A percentile compares a stretch with the other conserved stretches of the same genome.
These are phyloP conservation scores for Rostratula benghalensis DNA, from an alignment of 2,113 vertebrate species.

Conservation along the genomic window DNA sequence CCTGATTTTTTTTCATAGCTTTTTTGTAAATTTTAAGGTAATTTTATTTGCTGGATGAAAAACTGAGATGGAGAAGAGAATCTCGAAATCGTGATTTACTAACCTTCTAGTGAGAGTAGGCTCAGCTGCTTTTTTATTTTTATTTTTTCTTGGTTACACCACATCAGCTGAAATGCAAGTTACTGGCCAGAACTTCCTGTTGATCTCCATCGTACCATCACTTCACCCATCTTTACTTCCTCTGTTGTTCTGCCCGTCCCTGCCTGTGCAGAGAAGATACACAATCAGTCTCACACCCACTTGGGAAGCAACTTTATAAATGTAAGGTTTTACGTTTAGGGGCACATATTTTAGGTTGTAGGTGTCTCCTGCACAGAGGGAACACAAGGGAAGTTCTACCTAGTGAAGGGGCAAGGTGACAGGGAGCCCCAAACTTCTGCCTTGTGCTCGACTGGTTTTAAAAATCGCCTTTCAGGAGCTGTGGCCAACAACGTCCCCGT, in stretches of 20 bases:
- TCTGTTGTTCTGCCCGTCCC: neutral
- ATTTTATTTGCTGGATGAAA: neutral
- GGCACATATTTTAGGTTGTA: neutral
- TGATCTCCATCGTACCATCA: neutral
- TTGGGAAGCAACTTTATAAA: neutral
- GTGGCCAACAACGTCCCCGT: neutral
- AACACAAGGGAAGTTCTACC: neutral
- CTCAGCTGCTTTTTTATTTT: neutral
- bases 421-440: neutral
- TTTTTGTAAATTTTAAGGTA: neutral
- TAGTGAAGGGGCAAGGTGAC: neutral
- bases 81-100: neutral
- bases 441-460: neutral
- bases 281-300: neutral
- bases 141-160: neutral
- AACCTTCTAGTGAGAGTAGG: neutral
- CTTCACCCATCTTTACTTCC: neutral
- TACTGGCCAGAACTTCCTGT: neutral
- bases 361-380: neutral
- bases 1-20: neutral
- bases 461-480: neutral
- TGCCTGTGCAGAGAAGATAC: neutral
- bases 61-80: neutral
- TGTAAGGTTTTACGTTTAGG: neutral
- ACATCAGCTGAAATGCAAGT: neutral